Evolutionary conservation across 2,888 invertebrate genomes (phyloP), one percentile per base, ranked within the genome.

Genomic region (Linyphia triangularis): DNA sequence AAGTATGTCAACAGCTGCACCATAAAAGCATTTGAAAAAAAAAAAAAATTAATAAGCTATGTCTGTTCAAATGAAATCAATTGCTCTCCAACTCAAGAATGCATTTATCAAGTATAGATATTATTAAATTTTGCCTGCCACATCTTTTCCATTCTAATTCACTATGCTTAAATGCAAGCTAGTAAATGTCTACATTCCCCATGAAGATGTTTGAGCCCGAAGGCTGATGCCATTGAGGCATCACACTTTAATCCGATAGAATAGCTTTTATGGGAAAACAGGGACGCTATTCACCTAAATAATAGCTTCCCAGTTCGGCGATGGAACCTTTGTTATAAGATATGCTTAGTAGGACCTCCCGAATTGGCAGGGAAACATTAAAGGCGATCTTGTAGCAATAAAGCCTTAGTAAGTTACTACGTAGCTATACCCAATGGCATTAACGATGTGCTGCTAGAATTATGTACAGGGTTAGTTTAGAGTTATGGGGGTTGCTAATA

Each of bases 301-400:
- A 73, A 51, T 51, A 59, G 73, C 73, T 73, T 73, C 57, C 57
- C 19, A 73, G 28, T 30, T 57, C 59, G 33, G 22, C 28, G 59
- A 57, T 51, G 57, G 73, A 30, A 73, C 51, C 73, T 73, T 73
- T 73, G 59, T 73, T 73, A 73, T 57, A 57, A 73, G 57, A 73
- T 73, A 73, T 59, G 59, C 59, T 59, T 73, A 73, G 57, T 59
- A 57, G 57, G 30, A 57, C 57, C 73, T 73, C 59, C 57, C 57
- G 73, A 33, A 57, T 57, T n/a, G 57, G 33, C 57, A 51, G 22
- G 33, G 73, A 73, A 59, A 59, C 73, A 73, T 73, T 73, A 73
- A 73, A 73, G 59, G 33, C 59, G 73, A 73, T 73, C 73, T 59
- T 73, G 73, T 73, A 73, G 73, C 73, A 73, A 73, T 73, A 73